phyloP scores from a whole-genome alignment of 2,888 invertebrate genomes.

The Meiosimyza platycephala region DNA sequence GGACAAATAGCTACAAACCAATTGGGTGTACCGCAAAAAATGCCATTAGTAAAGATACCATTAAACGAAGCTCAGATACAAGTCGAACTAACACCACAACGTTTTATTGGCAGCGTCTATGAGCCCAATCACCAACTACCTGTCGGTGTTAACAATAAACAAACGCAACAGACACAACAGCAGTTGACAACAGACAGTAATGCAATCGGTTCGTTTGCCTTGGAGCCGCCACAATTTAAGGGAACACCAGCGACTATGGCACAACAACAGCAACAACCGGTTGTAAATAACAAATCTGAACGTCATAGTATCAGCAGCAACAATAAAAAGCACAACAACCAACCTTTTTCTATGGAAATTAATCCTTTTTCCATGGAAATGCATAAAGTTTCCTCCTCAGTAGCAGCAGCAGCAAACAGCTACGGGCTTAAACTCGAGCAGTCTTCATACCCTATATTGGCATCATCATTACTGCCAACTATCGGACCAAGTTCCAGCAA shows the following conservation, averaged over 20 bases:
- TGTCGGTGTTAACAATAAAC: background rate
- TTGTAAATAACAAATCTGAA: background rate
- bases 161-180: background rate
- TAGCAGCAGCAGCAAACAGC: too few relatives aligned
- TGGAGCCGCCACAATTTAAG: slow-evolving; percentile 4
- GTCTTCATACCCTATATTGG: too few relatives aligned
- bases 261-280: background rate
- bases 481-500: too few relatives aligned
- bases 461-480: too few relatives aligned
- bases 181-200: background rate
- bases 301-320: background rate
- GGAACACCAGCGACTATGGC: background rate
- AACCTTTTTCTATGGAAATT: background rate
- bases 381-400: background rate
- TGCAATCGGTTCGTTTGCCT: slow-evolving; percentile 31
- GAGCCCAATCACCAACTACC: slow-evolving; percentile 1
- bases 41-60: slow-evolving; percentile 58
- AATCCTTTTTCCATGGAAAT: background rate
- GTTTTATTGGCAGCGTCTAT: slow-evolving; percentile 28
- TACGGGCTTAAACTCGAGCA: too few relatives aligned
- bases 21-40: slow-evolving; percentile 32
- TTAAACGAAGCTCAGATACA: slow-evolving; percentile 54
- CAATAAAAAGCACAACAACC: background rate
- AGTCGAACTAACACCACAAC: slow-evolving; percentile 57
- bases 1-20: slow-evolving; percentile 39